These are phyloP conservation scores for Poecilobothrus nobilitatus DNA, from an alignment of 2,888 invertebrate species.

Conservation along the genomic window DNA sequence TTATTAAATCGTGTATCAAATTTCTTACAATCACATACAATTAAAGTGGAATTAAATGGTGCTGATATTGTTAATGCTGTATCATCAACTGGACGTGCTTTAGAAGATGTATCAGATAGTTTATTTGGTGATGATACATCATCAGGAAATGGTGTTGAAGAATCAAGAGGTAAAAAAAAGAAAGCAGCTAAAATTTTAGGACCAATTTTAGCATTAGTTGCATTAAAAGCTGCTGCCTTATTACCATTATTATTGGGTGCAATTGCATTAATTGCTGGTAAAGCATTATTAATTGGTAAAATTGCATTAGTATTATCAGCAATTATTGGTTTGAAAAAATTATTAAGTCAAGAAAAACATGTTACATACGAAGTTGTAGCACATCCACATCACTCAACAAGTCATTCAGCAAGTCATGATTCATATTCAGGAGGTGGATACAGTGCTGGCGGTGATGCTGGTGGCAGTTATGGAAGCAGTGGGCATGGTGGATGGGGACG, in stretches of 20 bases:
- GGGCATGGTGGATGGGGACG: constrained; percentile 67
- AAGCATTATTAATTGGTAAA: constrained; percentile 76
- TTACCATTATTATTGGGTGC: constrained; percentile 70
- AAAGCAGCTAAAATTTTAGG: constrained; percentile 72
- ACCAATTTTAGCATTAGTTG: constrained; percentile 64
- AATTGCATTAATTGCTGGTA: constrained; percentile 77
- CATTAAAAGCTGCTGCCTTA: constrained; percentile 69
- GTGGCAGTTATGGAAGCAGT: constrained; percentile 57
- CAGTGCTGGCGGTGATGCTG: constrained; percentile 49
- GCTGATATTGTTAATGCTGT: constrained; percentile 74
- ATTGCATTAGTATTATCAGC: constrained; percentile 74
- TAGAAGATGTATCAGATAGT: constrained; percentile 63
- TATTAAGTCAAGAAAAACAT: constrained; percentile 71
- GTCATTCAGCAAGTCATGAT: constrained; percentile 61
- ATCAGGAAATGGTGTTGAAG: constrained; percentile 44
- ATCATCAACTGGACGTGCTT: constrained; percentile 68
- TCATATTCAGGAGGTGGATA: constrained; percentile 48
- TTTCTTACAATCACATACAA: constrained; percentile 70
- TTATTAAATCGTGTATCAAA: constrained; percentile 60
- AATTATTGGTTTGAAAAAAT: constrained; percentile 75
- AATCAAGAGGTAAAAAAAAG: constrained; percentile 74
- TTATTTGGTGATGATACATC: constrained; percentile 51
- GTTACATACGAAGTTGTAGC: constrained; percentile 82
- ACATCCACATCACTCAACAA: constrained; percentile 69
- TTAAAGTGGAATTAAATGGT: constrained; percentile 77